Evolutionary conservation across 2,888 invertebrate genomes (phyloP).

Genomic region (Tridacna crocea): DNA sequence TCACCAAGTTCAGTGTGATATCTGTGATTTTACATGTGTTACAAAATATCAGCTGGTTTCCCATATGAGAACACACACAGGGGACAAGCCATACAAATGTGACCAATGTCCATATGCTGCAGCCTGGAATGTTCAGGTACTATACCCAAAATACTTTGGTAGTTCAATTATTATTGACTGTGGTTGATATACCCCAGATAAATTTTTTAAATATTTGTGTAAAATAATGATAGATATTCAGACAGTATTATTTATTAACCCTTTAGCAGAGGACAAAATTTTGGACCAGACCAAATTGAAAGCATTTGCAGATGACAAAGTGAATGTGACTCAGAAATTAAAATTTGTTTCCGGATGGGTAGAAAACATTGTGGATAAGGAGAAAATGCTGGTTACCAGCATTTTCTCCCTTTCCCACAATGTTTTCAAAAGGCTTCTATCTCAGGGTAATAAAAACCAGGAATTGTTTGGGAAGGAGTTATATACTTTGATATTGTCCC

Average conservation of each 20-base stretch:
- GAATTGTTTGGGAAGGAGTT: no score
- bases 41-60: constrained; percentile 55
- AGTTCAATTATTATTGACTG: not conserved
- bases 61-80: constrained; percentile 60
- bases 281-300: no score
- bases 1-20: constrained; percentile 52
- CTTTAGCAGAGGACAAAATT: no score
- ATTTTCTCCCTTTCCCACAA: no score
- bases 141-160: not conserved
- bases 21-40: constrained; percentile 54
- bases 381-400: no score
- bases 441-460: no score
- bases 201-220: not conserved
- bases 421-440: no score
- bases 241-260: no score
- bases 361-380: not conserved
- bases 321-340: no score
- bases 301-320: no score
- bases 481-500: no score
- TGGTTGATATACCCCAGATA: not conserved
- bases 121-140: constrained; percentile 61
- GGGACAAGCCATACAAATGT: constrained; percentile 63
- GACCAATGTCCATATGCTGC: constrained; percentile 57
- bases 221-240: no score
- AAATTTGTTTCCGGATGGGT: not conserved